Percentiles rank a stretch among this genome's conserved stretches.
phyloP scores from a whole-genome alignment of 2,797 vertebrate genomes.

The Syngnathus rostellatus region DNA sequence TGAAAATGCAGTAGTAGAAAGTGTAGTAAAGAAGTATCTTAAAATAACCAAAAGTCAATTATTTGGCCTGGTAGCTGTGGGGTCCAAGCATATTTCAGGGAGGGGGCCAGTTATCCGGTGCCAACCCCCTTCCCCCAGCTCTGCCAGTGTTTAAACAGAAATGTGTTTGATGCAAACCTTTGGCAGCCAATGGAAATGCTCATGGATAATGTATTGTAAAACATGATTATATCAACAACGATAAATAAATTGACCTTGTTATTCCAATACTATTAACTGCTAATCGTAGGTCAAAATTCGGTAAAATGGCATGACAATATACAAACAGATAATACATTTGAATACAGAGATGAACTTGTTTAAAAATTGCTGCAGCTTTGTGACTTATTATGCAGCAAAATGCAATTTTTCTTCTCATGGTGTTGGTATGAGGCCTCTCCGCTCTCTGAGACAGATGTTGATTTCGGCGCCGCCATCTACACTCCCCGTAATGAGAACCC shows the following conservation, averaged over 20 bases:
- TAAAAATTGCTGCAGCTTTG: background rate
- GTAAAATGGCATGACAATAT: too few relatives aligned
- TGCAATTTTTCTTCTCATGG: constrained; percentile 17
- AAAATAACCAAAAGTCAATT: too few relatives aligned
- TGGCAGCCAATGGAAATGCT: background rate
- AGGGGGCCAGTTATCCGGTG: too few relatives aligned
- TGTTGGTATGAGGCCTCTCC: constrained; percentile 23
- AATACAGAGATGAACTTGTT: background rate
- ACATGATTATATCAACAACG: background rate
- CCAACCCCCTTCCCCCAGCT: too few relatives aligned
- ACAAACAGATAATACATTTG: too few relatives aligned
- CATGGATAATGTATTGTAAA: background rate
- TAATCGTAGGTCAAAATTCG: background rate
- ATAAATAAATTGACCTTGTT: too few relatives aligned
- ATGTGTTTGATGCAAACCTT: too few relatives aligned
- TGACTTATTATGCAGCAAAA: constrained; percentile 27
- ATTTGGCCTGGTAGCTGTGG: too few relatives aligned
- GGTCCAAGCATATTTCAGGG: too few relatives aligned
- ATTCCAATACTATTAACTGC: too few relatives aligned
- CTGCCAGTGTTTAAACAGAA: background rate
- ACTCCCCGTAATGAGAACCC: constrained; percentile 59
- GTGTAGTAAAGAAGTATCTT: too few relatives aligned
- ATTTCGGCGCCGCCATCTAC: constrained; percentile 31
- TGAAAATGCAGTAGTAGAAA: too few relatives aligned
- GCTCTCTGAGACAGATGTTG: constrained; percentile 60